Evolutionary conservation across 1,140 invertebrate species (phyloP).

Genomic region (Bombus sylvicola): DNA sequence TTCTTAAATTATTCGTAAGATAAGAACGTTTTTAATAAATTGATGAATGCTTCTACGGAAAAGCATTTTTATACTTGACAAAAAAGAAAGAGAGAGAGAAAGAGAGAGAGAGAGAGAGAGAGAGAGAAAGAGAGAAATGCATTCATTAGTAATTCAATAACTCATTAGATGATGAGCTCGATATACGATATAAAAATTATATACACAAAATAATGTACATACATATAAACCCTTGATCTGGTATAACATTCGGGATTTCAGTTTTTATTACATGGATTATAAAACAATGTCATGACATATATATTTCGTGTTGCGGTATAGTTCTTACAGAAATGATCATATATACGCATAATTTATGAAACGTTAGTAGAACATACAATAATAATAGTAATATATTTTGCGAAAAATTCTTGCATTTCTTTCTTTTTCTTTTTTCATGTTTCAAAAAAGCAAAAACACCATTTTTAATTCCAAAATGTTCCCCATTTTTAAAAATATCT

Average conservation of each 20-base stretch:
- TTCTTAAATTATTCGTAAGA: not conserved
- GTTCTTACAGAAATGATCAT: not conserved
- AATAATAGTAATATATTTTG: slow-evolving; percentile 7
- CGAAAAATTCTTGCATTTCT: not conserved
- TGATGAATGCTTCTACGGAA: not conserved
- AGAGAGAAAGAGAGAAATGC: too few relatives aligned
- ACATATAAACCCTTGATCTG: not conserved
- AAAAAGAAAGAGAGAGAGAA: too few relatives aligned
- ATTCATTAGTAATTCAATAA: not conserved
- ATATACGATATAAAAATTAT: not conserved
- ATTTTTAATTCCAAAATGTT: too few relatives aligned
- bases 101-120: too few relatives aligned
- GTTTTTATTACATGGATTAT: not conserved
- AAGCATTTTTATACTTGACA: not conserved
- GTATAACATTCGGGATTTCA: not conserved
- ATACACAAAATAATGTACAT: too few relatives aligned
- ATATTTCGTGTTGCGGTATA: not conserved
- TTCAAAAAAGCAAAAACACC: too few relatives aligned
- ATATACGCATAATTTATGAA: not conserved
- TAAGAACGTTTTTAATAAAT: slow-evolving; percentile 16
- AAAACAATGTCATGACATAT: not conserved
- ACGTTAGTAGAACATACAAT: not conserved
- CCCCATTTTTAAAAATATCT: too few relatives aligned
- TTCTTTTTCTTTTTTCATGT: not conserved
- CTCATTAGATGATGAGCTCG: not conserved